Evolutionary conservation across 2,888 invertebrate genomes (phyloP), one percentile per base, ranked within the genome.

Genomic region (Eupeodes luniger): DNA sequence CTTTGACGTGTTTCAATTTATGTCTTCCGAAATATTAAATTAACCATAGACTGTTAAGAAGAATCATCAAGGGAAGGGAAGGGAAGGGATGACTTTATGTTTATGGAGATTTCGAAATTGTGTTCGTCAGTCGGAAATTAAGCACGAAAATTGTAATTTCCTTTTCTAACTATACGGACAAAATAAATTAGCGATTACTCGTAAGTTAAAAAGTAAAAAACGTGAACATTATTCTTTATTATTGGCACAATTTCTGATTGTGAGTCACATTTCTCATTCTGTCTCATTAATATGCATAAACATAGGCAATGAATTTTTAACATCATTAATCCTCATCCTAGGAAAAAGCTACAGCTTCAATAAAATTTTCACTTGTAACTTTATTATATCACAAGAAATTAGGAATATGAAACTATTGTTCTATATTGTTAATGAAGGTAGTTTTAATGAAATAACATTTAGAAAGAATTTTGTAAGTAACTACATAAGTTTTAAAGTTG

Each of bases 1-100:
- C 16, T 62, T 62, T 67, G 69, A 80, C 14, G 40, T 27, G 27
- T 53, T 59, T 34, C 44, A 78, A 77, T 64, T 81, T 81, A 66
- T 81, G 66, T 44, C 70, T 85, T 81, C 70, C 81, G 85, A 34
- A 72, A 49, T 11, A 81, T 84, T 75, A 51, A 80, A 79, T 57
- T 80, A 75, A 66, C 44, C 44, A 55, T 40, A 14, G 55, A 69
- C 62, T 59, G 11, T 7, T 6, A 11, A 53, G 27, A 6, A 10
- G 27, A 36, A 51, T 51, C 16, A 40, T 40, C 40, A 40, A 40
- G 6, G 40, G 40, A 40, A 53, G 79, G 49, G 61, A 40, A 40
- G 6, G 40, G 40, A 40, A 53, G 79, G 49, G 61, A 53, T 67
- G 83, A 36, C 16, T 61, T 55, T 72, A 66, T 44, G 53, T 61